These are phyloP conservation scores for Hycleus phaleratus DNA, from an alignment of 1,140 invertebrate species.

Conservation along the genomic window DNA sequence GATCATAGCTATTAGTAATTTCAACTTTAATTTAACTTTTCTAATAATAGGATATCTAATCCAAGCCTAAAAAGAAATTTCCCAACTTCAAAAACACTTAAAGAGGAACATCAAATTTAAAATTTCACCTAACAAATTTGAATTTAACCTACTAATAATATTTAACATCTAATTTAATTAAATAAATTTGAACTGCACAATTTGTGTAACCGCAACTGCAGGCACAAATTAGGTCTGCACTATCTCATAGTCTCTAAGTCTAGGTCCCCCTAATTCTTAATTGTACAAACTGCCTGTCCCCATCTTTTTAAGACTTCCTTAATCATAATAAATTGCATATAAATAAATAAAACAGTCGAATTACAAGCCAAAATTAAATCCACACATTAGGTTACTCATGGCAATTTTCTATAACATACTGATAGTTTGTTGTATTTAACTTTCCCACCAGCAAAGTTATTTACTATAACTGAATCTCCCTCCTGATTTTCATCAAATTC, in stretches of 20 bases:
- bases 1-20: slow-evolving; percentile 45
- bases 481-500: too few species aligned
- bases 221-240: slow-evolving; percentile 47
- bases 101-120: slow-evolving; percentile 37
- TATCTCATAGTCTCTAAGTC: slow-evolving; percentile 34
- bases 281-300: slow-evolving; percentile 29
- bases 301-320: too few species aligned
- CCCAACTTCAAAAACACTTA: slow-evolving; percentile 30
- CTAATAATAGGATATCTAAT: slow-evolving; percentile 60
- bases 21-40: slow-evolving; percentile 38
- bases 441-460: too few species aligned
- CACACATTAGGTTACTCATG: too few species aligned
- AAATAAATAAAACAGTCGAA: too few species aligned
- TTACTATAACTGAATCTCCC: too few species aligned
- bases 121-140: slow-evolving; percentile 34
- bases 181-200: slow-evolving; percentile 28
- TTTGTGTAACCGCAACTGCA: slow-evolving; percentile 50
- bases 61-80: slow-evolving; percentile 46
- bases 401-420: too few species aligned
- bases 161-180: slow-evolving; percentile 23
- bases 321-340: too few species aligned
- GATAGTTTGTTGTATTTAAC: too few species aligned
- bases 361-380: too few species aligned
- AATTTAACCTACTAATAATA: slow-evolving; percentile 36
- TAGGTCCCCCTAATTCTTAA: slow-evolving; percentile 30